Percentiles rank a stretch among this genome's conserved stretches.
phyloP scores from a whole-genome alignment of 2,113 vertebrate species.

The Alexandromys fortis region DNA sequence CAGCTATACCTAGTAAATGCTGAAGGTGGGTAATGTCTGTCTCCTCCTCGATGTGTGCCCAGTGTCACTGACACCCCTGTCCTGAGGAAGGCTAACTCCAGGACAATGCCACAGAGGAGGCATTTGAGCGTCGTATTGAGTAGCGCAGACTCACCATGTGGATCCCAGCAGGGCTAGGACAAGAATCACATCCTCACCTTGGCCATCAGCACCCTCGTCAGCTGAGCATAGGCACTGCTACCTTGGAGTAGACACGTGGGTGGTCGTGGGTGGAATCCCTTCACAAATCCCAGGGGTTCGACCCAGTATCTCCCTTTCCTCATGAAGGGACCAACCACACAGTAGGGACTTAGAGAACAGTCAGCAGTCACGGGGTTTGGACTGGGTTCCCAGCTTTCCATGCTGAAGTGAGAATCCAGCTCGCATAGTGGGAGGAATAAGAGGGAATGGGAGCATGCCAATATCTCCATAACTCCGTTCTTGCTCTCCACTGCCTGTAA shows the following conservation, averaged over 20 bases:
- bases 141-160: not conserved
- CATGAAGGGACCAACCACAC: not conserved
- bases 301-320: no score
- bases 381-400: not conserved
- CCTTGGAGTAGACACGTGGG: not conserved
- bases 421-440: not conserved
- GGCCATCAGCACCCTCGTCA: not conserved
- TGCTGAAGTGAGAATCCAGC: not conserved
- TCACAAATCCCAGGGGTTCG: not conserved
- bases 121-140: not conserved
- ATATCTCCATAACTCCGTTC: slow-evolving; percentile 2
- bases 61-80: not conserved
- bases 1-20: not conserved
- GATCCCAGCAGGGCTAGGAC: not conserved
- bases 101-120: not conserved
- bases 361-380: not conserved
- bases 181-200: fast-evolving
- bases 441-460: not conserved
- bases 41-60: not conserved
- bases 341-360: not conserved
- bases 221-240: fast-evolving
- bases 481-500: slow-evolving; percentile 9
- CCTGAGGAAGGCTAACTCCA: not conserved
- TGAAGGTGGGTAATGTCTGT: not conserved
- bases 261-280: not conserved